These are phyloP conservation scores for Boleophthalmus pectinirostris DNA, from an alignment of 2,113 vertebrate genomes.

Conservation along the genomic window DNA sequence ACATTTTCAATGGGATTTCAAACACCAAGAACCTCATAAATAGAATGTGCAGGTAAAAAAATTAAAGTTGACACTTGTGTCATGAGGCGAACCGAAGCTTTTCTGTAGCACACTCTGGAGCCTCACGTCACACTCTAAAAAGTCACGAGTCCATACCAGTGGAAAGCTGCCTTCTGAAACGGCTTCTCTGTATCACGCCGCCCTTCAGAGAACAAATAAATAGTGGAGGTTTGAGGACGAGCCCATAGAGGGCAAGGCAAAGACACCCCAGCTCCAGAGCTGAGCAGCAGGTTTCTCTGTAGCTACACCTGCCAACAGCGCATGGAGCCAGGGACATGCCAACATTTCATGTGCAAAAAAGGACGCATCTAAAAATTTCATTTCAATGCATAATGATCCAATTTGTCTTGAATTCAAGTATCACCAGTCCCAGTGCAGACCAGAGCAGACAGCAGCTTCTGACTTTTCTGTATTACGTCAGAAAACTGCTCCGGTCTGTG, in stretches of 20 bases:
- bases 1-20: constrained; percentile 37
- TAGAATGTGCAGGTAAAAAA: constrained; percentile 45
- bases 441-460: constrained; percentile 80
- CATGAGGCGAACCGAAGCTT: constrained; percentile 82
- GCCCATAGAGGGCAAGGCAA: constrained; percentile 79
- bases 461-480: constrained; percentile 85
- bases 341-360: constrained; percentile 62
- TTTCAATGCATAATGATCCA: constrained; percentile 63
- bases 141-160: constrained; percentile 52
- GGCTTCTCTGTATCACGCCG: constrained; percentile 91
- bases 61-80: constrained; percentile 57
- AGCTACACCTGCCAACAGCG: constrained; percentile 83
- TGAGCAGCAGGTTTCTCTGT: constrained; percentile 86
- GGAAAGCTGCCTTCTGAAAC: constrained; percentile 86
- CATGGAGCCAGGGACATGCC: constrained; percentile 60
- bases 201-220: constrained; percentile 89
- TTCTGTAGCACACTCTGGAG: constrained; percentile 86
- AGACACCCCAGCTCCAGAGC: constrained; percentile 50
- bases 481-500: constrained; percentile 80
- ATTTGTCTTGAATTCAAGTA: constrained; percentile 66
- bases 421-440: constrained; percentile 78
- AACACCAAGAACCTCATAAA: constrained; percentile 58
- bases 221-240: constrained; percentile 71
- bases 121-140: constrained; percentile 81
- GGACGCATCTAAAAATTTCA: constrained; percentile 74